A percentile compares a stretch with the other conserved stretches of the same genome.
Conservation (phyloP, 2,113 vertebrate genomes). For the Phaetusa simplex region DNA sequence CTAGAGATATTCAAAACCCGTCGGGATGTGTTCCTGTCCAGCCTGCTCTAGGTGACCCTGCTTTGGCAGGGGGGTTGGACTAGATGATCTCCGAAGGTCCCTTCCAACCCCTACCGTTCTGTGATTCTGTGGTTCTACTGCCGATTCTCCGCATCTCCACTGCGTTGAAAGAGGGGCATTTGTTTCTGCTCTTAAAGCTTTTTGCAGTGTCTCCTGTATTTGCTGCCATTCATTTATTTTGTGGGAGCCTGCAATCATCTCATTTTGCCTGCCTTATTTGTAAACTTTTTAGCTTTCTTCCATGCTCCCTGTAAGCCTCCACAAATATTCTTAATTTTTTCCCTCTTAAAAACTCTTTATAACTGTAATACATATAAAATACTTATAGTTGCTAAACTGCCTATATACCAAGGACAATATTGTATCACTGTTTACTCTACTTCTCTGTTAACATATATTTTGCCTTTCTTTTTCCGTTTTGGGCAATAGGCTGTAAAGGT, state of each 20-base stretch:
- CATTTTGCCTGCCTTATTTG: neutral
- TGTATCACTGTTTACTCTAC: neutral
- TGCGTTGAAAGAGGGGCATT: neutral
- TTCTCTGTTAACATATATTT: neutral
- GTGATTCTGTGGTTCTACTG: neutral
- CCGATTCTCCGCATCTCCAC: neutral
- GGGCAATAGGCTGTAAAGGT: neutral
- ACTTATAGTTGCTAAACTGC: neutral
- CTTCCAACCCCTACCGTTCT: neutral
- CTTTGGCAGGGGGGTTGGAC: neutral
- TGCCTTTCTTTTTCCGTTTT: neutral
- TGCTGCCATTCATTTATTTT: neutral
- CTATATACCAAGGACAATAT: neutral
- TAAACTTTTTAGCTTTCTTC: neutral
- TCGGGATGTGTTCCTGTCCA: neutral
- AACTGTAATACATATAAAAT: neutral
- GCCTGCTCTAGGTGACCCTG: neutral
- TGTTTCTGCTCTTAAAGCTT: neutral
- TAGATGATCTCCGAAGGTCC: neutral
- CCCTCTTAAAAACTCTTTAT: neutral
- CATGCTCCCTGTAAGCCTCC: neutral
- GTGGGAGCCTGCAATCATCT: neutral
- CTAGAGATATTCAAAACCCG: neutral
- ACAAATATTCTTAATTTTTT: neutral
- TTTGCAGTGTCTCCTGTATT: neutral